Evolutionary conservation across 1,140 invertebrate genomes (phyloP), one percentile per base, ranked within the genome.

Genomic region (Micrasema minimum): DNA sequence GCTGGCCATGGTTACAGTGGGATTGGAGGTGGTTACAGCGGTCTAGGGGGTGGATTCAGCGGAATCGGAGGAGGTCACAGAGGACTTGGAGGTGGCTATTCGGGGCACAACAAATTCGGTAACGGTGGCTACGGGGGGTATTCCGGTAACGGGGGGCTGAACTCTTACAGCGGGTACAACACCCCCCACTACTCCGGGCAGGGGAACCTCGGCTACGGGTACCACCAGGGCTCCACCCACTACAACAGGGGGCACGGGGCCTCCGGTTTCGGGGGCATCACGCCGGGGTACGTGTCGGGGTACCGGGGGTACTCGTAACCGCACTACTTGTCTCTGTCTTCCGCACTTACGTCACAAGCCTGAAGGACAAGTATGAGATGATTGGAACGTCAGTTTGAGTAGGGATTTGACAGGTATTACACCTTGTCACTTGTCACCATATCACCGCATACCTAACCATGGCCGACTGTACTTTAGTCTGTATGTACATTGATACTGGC

Each of bases 141-240:
- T 61, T 78, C 79, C 77, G 81, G 81, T 79, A 82, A 82, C 79
- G 81, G 81, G 37, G 81, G 81, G 41, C 75, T 82, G 7, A 72
- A 71, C 38, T 80, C 82, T 45, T 82, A 82, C 71, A 79, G 76
- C 35, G 81, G 81, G 10, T 82, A 82, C 74, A 80, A 78, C 76
- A 78, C 79, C 76, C 78, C 78, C 12, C 75, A 77, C 35, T 72
- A 64, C 35, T 64, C 61, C 23, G 80, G 80, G 0, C 78, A 79
- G 41, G 71, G 79, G 10, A 80, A 82, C 77, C 75, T 79, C 2
- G 77, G 78, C 20, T 80, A 75, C 48, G 81, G 81, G 11, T 76
- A 82, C 66, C 71, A 75, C 38, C 59, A 68, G 35, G 66, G 65
- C 3, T 69, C 67, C 46, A 46, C 26, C 14, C 46, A 66, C 23